Evolutionary conservation across 2,797 vertebrate genomes (phyloP).

Genomic region (Linurgus olivaceus): DNA sequence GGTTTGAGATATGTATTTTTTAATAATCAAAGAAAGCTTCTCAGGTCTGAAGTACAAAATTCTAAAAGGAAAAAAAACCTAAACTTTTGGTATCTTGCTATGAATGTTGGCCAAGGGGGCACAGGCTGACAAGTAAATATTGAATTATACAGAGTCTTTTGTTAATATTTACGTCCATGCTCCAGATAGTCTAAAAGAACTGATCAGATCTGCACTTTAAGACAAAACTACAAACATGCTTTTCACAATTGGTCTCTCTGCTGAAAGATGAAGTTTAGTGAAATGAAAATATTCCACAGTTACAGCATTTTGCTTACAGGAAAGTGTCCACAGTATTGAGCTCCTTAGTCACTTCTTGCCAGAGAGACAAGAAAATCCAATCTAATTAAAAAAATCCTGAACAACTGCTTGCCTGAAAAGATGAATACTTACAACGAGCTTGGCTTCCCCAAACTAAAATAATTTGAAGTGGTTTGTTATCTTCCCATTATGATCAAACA

Average conservation of each 20-base stretch:
- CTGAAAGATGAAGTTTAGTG: neutral
- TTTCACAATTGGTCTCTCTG: neutral
- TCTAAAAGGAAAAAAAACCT: neutral
- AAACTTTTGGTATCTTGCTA: neutral
- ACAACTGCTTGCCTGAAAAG: neutral
- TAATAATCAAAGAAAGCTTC: slow-evolving; percentile 9
- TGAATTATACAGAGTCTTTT: neutral
- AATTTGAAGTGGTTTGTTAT: neutral
- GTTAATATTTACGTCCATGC: neutral
- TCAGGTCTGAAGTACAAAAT: neutral
- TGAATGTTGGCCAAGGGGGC: neutral
- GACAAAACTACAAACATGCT: neutral
- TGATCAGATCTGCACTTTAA: neutral
- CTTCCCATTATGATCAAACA: neutral
- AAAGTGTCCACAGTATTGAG: neutral
- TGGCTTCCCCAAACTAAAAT: neutral
- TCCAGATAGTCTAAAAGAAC: neutral
- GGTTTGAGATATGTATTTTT: neutral
- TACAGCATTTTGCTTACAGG: neutral
- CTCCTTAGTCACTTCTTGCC: neutral
- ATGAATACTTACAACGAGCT: neutral
- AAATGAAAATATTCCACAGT: neutral
- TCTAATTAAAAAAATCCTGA: neutral
- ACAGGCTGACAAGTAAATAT: neutral
- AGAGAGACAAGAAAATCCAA: neutral